Evolutionary conservation across 2,888 invertebrate genomes (phyloP).

Genomic region (Proisotoma minuta): DNA sequence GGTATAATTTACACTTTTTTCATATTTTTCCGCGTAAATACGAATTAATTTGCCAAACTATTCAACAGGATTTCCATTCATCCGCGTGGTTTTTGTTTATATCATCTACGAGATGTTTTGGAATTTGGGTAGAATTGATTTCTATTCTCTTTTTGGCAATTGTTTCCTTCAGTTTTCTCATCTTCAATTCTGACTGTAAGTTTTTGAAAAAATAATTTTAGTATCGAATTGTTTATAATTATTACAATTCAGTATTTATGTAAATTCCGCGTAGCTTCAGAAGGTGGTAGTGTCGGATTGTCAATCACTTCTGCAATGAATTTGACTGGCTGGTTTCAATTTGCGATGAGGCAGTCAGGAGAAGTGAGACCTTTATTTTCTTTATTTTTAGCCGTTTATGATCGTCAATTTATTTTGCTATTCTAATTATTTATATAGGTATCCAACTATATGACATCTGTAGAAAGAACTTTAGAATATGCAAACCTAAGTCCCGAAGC

Average conservation of each 20-base stretch:
- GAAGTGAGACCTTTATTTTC: neutral
- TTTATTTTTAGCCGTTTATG: neutral
- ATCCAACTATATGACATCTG: slow-evolving; percentile 70
- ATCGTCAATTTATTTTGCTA: neutral
- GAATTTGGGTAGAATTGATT: slow-evolving; percentile 84
- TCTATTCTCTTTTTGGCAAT: slow-evolving; percentile 79
- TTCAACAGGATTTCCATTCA: slow-evolving; percentile 59
- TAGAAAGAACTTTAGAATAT: slow-evolving; percentile 54
- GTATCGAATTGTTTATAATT: too few relatives aligned
- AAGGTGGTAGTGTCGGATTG: slow-evolving; percentile 28
- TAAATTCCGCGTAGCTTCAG: too few relatives aligned
- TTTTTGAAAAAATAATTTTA: slow-evolving; percentile 3
- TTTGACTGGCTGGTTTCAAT: slow-evolving; percentile 48
- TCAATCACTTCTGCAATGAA: slow-evolving; percentile 40
- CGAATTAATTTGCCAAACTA: neutral
- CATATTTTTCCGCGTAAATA: neutral
- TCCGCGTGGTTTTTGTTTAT: slow-evolving; percentile 90
- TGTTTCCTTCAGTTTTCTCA: slow-evolving; percentile 76
- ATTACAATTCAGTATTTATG: too few relatives aligned
- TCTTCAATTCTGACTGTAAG: slow-evolving; percentile 51
- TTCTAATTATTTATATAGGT: too few relatives aligned
- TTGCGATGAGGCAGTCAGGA: neutral
- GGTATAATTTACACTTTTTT: neutral
- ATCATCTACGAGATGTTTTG: slow-evolving; percentile 84
- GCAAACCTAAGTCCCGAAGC: slow-evolving; percentile 53